Evolutionary conservation across 2,888 invertebrate species (phyloP).

Genomic region (Pyrocoelia pectoralis): DNA sequence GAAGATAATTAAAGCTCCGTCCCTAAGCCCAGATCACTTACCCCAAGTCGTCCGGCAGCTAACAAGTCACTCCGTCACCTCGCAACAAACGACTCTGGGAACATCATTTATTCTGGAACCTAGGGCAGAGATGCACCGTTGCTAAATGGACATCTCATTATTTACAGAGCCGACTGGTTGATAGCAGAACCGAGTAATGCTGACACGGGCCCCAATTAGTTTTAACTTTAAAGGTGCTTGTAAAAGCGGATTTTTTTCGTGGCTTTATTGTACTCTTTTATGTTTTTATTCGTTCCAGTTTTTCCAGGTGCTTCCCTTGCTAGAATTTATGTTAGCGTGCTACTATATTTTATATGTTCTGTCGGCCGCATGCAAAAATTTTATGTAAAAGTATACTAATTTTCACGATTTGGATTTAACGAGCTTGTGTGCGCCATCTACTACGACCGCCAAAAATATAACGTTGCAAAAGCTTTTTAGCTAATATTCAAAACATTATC

Average conservation of each 20-base stretch:
- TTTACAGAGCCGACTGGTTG: constrained; percentile 49
- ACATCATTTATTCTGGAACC: constrained; percentile 48
- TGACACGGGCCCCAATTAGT: constrained; percentile 52
- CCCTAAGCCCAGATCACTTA: constrained; percentile 37
- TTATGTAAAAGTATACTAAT: constrained; percentile 19
- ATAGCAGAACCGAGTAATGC: constrained; percentile 47
- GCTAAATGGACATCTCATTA: constrained; percentile 52
- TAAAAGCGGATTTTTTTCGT: constrained; percentile 42
- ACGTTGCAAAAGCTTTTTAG: neutral
- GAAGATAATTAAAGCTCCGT: constrained; percentile 37
- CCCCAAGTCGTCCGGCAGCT: constrained; percentile 39
- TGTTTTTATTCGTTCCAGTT: constrained; percentile 41
- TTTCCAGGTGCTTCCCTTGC: constrained; percentile 26
- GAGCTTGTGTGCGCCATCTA: constrained; percentile 1
- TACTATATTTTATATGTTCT: constrained; percentile 25
- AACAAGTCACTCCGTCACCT: constrained; percentile 49
- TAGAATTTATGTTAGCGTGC: constrained; percentile 25
- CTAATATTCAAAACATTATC: neutral
- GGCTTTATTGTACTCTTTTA: constrained; percentile 41
- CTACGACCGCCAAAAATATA: neutral
- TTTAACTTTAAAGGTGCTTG: constrained; percentile 47
- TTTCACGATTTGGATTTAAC: constrained; percentile 11
- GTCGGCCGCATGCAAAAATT: constrained; percentile 22
- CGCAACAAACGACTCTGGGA: constrained; percentile 49
- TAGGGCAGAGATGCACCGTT: constrained; percentile 46